phyloP scores from a whole-genome alignment of 2,113 vertebrate genomes.

The Semicossyphus pulcher region DNA sequence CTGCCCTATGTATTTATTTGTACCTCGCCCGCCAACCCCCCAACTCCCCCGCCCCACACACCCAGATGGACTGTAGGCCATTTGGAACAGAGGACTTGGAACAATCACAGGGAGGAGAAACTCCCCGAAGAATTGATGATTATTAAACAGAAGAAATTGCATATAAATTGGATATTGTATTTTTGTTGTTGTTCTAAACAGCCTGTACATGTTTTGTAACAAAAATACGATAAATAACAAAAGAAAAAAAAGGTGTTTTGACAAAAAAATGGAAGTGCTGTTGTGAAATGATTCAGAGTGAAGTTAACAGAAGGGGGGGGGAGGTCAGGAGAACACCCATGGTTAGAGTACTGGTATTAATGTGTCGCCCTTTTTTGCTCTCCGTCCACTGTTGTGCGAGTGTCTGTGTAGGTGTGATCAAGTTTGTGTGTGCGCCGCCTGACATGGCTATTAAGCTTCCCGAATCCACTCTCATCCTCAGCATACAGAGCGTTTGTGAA shows the following conservation, averaged over 20 bases:
- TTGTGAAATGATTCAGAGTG: slow-evolving; percentile 67
- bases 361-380: slow-evolving; percentile 4
- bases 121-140: slow-evolving; percentile 67
- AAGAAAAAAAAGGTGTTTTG: slow-evolving; percentile 75
- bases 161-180: slow-evolving; percentile 83
- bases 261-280: slow-evolving; percentile 64
- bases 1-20: slow-evolving; percentile 83
- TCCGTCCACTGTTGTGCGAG: slow-evolving; percentile 36
- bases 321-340: slow-evolving; percentile 1
- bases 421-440: slow-evolving; percentile 35
- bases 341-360: not conserved
- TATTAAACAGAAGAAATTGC: slow-evolving; percentile 74
- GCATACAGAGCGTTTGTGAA: slow-evolving; percentile 35
- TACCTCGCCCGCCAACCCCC: slow-evolving; percentile 57
- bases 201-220: slow-evolving; percentile 85
- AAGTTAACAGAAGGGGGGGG: slow-evolving; percentile 26
- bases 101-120: slow-evolving; percentile 76
- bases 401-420: slow-evolving; percentile 36
- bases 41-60: slow-evolving; percentile 18
- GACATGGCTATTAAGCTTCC: slow-evolving; percentile 40
- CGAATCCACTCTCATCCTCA: slow-evolving; percentile 25
- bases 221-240: slow-evolving; percentile 77
- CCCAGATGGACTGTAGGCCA: slow-evolving; percentile 61
- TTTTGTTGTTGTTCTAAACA: slow-evolving; percentile 86
- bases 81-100: slow-evolving; percentile 70